These are phyloP conservation scores for Artibeus jamaicensis DNA, from an alignment of 2,797 vertebrate genomes.

Conservation along the genomic window DNA sequence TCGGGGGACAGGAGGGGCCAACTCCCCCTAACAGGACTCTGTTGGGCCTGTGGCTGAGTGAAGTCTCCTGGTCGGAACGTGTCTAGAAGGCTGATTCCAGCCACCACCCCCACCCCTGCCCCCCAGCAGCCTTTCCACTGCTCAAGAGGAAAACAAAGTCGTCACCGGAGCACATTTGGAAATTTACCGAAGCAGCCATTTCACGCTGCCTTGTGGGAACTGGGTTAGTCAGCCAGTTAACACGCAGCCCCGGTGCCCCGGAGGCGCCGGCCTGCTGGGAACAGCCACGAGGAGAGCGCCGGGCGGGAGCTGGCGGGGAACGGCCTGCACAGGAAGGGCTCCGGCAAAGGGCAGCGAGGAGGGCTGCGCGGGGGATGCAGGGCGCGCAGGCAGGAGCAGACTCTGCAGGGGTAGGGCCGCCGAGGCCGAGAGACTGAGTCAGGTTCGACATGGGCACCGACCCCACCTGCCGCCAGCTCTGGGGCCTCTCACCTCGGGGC, in stretches of 20 bases:
- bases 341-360: not conserved
- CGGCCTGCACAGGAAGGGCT: not conserved
- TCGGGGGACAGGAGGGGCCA: fast-evolving
- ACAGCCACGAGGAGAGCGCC: not conserved
- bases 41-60: not conserved
- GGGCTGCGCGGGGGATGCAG: not conserved
- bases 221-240: not conserved
- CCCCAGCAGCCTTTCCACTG: fast-evolving
- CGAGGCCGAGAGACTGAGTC: not conserved
- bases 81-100: not conserved
- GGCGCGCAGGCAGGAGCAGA: not conserved
- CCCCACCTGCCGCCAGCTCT: not conserved
- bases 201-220: not conserved
- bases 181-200: not conserved
- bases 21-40: not conserved
- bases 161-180: not conserved
- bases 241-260: not conserved
- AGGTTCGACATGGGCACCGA: not conserved
- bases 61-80: fast-evolving
- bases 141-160: not conserved
- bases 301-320: not conserved
- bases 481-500: not conserved
- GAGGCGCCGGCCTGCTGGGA: not conserved
- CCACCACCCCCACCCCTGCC: too few species aligned
- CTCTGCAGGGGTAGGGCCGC: not conserved